These are phyloP conservation scores for Temnopleurus reevesii DNA, from an alignment of 53 echinoderm and acorn worm species.

Conservation along the genomic window DNA sequence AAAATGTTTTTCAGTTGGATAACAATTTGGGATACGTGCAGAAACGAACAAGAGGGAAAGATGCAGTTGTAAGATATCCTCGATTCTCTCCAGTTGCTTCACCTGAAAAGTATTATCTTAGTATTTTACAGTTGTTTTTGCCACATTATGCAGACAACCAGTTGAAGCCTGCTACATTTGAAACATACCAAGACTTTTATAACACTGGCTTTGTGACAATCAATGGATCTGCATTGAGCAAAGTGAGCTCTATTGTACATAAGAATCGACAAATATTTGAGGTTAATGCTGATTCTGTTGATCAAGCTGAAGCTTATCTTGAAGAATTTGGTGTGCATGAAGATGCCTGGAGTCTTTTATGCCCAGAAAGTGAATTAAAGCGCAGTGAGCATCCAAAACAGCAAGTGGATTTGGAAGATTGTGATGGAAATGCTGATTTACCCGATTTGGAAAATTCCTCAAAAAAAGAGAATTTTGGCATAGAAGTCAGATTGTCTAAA, in stretches of 20 bases:
- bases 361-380: slow-evolving; percentile 57
- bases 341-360: slow-evolving; percentile 70
- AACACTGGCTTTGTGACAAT: slow-evolving; percentile 32
- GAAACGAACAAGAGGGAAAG: slow-evolving; percentile 32
- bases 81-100: slow-evolving; percentile 47
- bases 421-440: neutral
- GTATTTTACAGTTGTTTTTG: slow-evolving; percentile 61
- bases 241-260: slow-evolving; percentile 17
- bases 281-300: slow-evolving; percentile 8
- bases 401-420: slow-evolving; percentile 48
- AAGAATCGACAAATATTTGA: neutral
- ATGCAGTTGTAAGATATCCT: slow-evolving; percentile 66
- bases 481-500: neutral
- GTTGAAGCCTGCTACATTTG: slow-evolving; percentile 46
- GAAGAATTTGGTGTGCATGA: slow-evolving; percentile 51
- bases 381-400: slow-evolving; percentile 37
- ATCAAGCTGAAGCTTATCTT: slow-evolving; percentile 48
- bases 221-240: slow-evolving; percentile 1
- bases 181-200: slow-evolving; percentile 60
- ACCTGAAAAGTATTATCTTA: slow-evolving; percentile 66
- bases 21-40: slow-evolving; percentile 34
- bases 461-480: neutral
- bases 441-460: neutral
- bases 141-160: slow-evolving; percentile 54
- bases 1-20: neutral